phyloP scores from a whole-genome alignment of 2,888 invertebrate genomes.

The Apocheima hispidaria region DNA sequence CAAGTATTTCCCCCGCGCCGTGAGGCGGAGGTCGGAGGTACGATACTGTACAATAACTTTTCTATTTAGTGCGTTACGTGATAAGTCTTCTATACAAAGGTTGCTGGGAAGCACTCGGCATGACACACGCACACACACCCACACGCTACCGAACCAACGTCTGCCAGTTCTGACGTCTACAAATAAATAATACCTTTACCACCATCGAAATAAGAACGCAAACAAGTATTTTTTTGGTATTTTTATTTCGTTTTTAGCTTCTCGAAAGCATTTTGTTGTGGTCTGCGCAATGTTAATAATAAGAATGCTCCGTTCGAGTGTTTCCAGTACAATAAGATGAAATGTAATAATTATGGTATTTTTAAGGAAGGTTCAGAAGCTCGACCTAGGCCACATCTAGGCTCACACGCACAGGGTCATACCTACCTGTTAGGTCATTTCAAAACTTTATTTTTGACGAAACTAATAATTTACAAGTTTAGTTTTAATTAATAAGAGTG shows the following conservation, averaged over 20 bases:
- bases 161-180: not conserved
- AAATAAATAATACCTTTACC: not conserved
- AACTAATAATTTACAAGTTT: constrained; percentile 24
- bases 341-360: constrained; percentile 13
- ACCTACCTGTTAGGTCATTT: constrained; percentile 40
- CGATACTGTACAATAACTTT: constrained; percentile 12
- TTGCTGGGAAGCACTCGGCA: not conserved
- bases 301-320: constrained; percentile 1
- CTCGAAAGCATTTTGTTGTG: too few species aligned
- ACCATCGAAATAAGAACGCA: not conserved
- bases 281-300: not conserved
- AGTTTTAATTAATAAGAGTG: constrained; percentile 31
- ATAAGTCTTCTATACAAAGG: constrained; percentile 8
- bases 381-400: too few species aligned
- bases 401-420: constrained; percentile 44
- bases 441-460: constrained; percentile 35
- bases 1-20: constrained; percentile 13
- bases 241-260: too few species aligned
- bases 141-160: not conserved
- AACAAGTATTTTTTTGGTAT: not conserved
- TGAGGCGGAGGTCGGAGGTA: not conserved
- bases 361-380: constrained; percentile 32
- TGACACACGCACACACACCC: not conserved
- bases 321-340: constrained; percentile 9
- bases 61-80: constrained; percentile 3